Evolutionary conservation across 2,797 vertebrate species (phyloP).

Genomic region (Hoplostethus mediterraneus): DNA sequence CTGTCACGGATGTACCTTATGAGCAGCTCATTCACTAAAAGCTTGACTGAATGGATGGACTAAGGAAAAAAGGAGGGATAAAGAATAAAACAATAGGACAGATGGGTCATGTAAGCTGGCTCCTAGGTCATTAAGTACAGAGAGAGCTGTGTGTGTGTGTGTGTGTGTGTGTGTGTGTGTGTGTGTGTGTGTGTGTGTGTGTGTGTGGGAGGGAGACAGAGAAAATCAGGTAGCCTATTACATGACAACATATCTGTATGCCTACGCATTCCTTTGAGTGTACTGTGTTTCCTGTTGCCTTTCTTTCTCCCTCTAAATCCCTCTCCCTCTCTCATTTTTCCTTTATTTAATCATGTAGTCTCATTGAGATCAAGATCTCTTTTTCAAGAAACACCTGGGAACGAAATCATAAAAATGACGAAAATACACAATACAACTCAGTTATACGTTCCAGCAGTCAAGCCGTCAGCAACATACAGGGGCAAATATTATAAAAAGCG

Average conservation of each 20-base stretch:
- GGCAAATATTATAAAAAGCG: too few relatives aligned
- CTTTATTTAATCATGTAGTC: too few relatives aligned
- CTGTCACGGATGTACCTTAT: slow-evolving; percentile 59
- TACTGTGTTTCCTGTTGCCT: too few relatives aligned
- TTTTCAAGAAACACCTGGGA: too few relatives aligned
- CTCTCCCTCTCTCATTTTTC: too few relatives aligned
- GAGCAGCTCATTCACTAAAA: slow-evolving; percentile 72
- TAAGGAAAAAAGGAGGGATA: slow-evolving; percentile 34
- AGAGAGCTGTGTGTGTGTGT: not conserved
- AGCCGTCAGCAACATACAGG: too few relatives aligned
- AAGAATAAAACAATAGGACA: slow-evolving; percentile 55
- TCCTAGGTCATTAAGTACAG: slow-evolving; percentile 43
- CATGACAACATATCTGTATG: not conserved
- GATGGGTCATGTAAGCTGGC: slow-evolving; percentile 48
- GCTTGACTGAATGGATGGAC: slow-evolving; percentile 52
- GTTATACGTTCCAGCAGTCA: too few relatives aligned
- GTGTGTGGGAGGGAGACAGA: not conserved
- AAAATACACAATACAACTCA: too few relatives aligned
- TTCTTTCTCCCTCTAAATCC: too few relatives aligned
- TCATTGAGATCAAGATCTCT: too few relatives aligned
- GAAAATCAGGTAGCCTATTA: slow-evolving; percentile 3
- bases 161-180: not conserved
- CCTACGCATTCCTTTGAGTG: not conserved
- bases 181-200: not conserved
- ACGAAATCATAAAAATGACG: too few relatives aligned